Evolutionary conservation across 92 coral and sea anemone species (phyloP).

Genomic region (Phenganax marumi): DNA sequence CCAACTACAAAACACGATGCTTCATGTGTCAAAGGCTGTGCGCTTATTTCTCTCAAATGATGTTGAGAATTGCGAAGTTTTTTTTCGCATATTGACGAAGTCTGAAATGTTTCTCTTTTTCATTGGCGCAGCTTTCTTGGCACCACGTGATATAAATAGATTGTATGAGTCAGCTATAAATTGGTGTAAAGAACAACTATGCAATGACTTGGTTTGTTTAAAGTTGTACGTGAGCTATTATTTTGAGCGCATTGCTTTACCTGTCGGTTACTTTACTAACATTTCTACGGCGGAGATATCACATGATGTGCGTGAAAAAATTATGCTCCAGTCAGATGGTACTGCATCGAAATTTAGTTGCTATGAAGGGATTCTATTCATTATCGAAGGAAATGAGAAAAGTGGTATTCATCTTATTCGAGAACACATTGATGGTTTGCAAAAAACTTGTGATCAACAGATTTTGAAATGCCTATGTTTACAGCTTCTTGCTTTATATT

Average conservation of each 20-base stretch:
- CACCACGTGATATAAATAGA: too few species aligned
- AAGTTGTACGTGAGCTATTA: conserved; percentile 22
- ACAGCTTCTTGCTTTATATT: background rate
- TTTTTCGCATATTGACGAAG: too few species aligned
- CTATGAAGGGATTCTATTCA: conserved; percentile 11
- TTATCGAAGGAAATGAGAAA: background rate
- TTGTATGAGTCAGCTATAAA: too few species aligned
- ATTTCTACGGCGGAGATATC: background rate
- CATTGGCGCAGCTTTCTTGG: too few species aligned
- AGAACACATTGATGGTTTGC: background rate
- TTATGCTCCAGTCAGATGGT: background rate
- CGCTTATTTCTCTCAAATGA: too few species aligned
- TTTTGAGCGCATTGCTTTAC: background rate
- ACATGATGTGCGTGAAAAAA: background rate
- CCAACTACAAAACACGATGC: too few species aligned
- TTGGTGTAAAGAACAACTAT: background rate
- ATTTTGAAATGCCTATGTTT: background rate
- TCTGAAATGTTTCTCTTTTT: too few species aligned
- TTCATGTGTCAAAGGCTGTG: too few species aligned
- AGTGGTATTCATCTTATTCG: background rate
- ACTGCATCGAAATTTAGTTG: conserved; percentile 17
- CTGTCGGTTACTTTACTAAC: background rate
- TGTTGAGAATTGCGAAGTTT: too few species aligned
- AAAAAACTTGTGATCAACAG: background rate
- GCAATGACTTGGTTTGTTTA: background rate